phyloP scores from a whole-genome alignment of 2,888 invertebrate genomes.

The Ophion ellenae region DNA sequence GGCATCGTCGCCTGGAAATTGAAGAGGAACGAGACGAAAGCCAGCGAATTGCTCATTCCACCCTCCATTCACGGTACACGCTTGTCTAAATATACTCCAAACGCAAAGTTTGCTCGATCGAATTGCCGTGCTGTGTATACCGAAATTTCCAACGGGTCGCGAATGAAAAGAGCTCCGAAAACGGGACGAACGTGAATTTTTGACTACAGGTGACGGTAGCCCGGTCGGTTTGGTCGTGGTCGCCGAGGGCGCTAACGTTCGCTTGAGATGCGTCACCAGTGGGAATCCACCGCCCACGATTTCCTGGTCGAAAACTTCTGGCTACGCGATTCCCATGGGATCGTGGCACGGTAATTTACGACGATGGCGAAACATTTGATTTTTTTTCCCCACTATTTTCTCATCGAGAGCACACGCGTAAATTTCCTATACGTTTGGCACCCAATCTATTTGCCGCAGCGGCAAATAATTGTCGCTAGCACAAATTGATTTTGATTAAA shows the following conservation, averaged over 20 bases:
- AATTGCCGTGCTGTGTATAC: not conserved
- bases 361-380: not conserved
- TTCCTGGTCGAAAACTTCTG: conserved; percentile 90
- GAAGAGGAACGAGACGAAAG: conserved; percentile 85
- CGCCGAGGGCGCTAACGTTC: conserved; percentile 91
- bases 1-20: conserved; percentile 91
- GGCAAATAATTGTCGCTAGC: not conserved
- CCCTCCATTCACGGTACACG: conserved; percentile 90
- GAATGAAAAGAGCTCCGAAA: not conserved
- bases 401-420: not conserved
- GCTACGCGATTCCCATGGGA: conserved; percentile 87
- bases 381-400: not conserved
- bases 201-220: conserved; percentile 62
- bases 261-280: conserved; percentile 92
- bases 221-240: conserved; percentile 87
- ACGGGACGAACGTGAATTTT: not conserved
- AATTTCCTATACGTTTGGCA: too few relatives aligned
- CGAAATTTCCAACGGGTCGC: not conserved
- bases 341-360: conserved; percentile 87
- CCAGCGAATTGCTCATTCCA: conserved; percentile 91
- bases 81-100: not conserved
- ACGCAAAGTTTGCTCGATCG: not conserved
- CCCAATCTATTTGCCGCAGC: not conserved
- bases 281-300: conserved; percentile 91
- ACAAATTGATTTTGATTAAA: not conserved